These are phyloP conservation scores for Trichacis sp. DNA, from an alignment of 2,888 invertebrate species.

Conservation along the genomic window DNA sequence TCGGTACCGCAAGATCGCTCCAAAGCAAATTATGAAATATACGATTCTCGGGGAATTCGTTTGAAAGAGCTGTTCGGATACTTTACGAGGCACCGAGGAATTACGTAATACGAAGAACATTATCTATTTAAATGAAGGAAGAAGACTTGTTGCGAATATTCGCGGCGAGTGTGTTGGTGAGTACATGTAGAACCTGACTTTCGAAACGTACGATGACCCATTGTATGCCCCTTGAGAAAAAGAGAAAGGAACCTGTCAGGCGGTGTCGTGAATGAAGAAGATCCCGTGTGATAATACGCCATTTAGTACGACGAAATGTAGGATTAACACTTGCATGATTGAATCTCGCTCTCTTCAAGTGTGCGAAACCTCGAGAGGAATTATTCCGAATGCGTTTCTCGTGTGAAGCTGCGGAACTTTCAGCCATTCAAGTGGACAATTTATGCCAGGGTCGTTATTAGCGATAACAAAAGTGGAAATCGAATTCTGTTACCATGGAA, in stretches of 20 bases:
- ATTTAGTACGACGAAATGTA: neutral
- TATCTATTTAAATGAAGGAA: constrained; percentile 1
- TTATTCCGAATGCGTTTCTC: too few species aligned
- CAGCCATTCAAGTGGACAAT: too few species aligned
- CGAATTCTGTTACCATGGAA: too few species aligned
- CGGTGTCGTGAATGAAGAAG: constrained; percentile 2
- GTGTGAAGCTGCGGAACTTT: too few species aligned
- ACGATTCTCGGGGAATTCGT: neutral
- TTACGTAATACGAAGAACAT: neutral
- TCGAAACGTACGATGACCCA: constrained; percentile 6
- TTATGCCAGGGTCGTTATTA: too few species aligned
- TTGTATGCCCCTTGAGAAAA: constrained; percentile 1
- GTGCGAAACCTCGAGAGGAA: too few species aligned
- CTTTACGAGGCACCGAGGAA: neutral
- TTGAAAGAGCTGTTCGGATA: neutral
- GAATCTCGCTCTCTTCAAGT: neutral
- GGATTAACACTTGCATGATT: constrained; percentile 1
- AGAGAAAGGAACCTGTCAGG: neutral
- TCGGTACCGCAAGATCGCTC: neutral
- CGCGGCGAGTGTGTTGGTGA: neutral
- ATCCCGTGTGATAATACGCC: neutral
- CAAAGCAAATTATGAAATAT: neutral
- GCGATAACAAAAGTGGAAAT: too few species aligned
- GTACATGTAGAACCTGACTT: constrained; percentile 2
- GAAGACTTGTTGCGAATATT: neutral